Evolutionary conservation across 2,888 invertebrate species (phyloP), one percentile per base, ranked within the genome.

Genomic region (Macaria notata): DNA sequence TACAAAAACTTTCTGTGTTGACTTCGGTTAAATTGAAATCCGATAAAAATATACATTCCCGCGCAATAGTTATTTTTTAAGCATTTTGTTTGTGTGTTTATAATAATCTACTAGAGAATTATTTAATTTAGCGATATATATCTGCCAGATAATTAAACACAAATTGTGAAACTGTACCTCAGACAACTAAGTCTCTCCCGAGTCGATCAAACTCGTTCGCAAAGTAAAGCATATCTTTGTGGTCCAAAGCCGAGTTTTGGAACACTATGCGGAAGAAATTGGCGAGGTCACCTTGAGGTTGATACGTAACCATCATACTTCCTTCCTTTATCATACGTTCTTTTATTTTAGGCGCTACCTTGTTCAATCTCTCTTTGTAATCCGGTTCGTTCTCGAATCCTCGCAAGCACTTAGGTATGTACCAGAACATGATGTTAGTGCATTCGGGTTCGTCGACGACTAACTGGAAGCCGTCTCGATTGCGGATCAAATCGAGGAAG

Each of bases 351-450:
- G 99, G 98, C 0, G 98, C 98, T 45, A 99, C 94, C 86, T 93
- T 94, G 79, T 97, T 94, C 49, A 97, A 81, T 72, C 93, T 93
- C 65, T 94, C 92, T 66, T 92, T 92, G 75, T 92, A 95, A 69
- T 93, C 93, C 31, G 91, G 81, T 44, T 93, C 92, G 56, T 92
- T 79, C 63, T 83, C 92, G 63, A 76, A 84, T 47, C 85, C 93
- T 63, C 94, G 92, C 63, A 94, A 92, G 76, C 94, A 95, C n/a
- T 93, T 93, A 0, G 99, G 98, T 9, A 98, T 85, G 78, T 98
- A 99, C 98, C 98, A 99, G 83, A 99, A 99, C 85, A 98, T 98
- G 6, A 99, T 94, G 79, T 99, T 99, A 3, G 98, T 97, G 78
- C 96, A 98, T 84, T 99, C 97, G 0, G 98, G 98, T 70, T 96